These are phyloP conservation scores for Nineta flava DNA, from an alignment of 2,888 invertebrate genomes.

Conservation along the genomic window DNA sequence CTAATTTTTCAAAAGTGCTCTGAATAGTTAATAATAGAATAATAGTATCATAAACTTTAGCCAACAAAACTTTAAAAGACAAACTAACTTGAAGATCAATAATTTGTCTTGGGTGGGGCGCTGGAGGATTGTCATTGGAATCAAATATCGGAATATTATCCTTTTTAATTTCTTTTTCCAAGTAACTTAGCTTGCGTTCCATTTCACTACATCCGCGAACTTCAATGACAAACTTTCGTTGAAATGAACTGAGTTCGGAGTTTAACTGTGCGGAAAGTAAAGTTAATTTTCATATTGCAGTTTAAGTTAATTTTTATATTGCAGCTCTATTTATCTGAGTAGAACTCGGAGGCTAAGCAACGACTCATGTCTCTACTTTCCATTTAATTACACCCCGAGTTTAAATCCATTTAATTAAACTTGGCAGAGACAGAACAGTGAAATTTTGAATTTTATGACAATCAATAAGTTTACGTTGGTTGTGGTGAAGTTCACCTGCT, in stretches of 20 bases:
- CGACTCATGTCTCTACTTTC: too few relatives aligned
- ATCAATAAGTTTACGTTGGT: too few relatives aligned
- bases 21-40: conserved; percentile 21
- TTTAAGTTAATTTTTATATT: too few relatives aligned
- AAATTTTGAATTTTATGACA: too few relatives aligned
- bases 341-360: too few relatives aligned
- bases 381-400: too few relatives aligned
- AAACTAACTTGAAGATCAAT: conserved; percentile 80
- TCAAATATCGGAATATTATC: conserved; percentile 96
- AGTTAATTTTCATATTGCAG: neutral
- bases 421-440: too few relatives aligned
- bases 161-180: conserved; percentile 94
- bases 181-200: conserved; percentile 89
- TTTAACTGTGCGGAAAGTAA: conserved; percentile 52
- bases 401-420: too few relatives aligned
- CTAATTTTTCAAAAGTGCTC: conserved; percentile 89
- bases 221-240: conserved; percentile 96
- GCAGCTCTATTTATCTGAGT: too few relatives aligned
- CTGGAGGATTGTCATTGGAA: conserved; percentile 96
- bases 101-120: conserved; percentile 97
- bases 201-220: conserved; percentile 97
- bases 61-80: too few relatives aligned
- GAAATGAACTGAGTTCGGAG: conserved; percentile 94
- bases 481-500: too few relatives aligned
- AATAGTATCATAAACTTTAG: neutral